Evolutionary conservation across 2,113 vertebrate genomes (phyloP), one percentile per base, ranked within the genome.

Genomic region (Rhynchomys soricoides): DNA sequence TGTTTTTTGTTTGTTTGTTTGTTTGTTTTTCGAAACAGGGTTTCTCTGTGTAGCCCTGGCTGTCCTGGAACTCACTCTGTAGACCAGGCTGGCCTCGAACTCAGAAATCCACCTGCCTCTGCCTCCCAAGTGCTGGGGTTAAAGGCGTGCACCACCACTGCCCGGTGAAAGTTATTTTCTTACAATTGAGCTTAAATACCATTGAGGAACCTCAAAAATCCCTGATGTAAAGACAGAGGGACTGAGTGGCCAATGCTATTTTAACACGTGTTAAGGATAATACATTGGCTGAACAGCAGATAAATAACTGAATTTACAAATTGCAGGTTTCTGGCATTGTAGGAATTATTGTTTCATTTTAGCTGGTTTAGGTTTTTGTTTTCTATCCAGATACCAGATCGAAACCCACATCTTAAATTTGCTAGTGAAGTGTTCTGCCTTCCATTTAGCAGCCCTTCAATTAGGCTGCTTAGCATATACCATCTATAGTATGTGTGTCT

Each of bases 81-180:
- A n/a, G n/a, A n/a, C n/a, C n/a, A n/a, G n/a, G n/a, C n/a, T n/a
- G n/a, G n/a, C n/a, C n/a, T n/a, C n/a, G n/a, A n/a, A n/a, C n/a
- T n/a, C n/a, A n/a, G n/a, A n/a, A n/a, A n/a, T n/a, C n/a, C n/a
- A n/a, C n/a, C n/a, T n/a, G n/a, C n/a, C n/a, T n/a, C n/a, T n/a
- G n/a, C n/a, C n/a, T n/a, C n/a, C n/a, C n/a, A n/a, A n/a, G n/a
- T n/a, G n/a, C n/a, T n/a, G n/a, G n/a, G n/a, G n/a, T n/a, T n/a
- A n/a, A n/a, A n/a, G n/a, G n/a, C n/a, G n/a, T n/a, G n/a, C n/a
- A n/a, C n/a, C n/a, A n/a, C n/a, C n/a, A n/a, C n/a, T n/a, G n/a
- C n/a, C n/a, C n/a, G n/a, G n/a, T 82, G 29, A 96, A 93, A 93
- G 16, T 12, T 26, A n/a, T 96, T 96, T 96, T 81, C 83, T 92